A percentile compares a stretch with the other conserved stretches of the same genome.
Evolutionary conservation across 2,113 vertebrate genomes (phyloP).

Genomic region (Eptesicus fuscus): DNA sequence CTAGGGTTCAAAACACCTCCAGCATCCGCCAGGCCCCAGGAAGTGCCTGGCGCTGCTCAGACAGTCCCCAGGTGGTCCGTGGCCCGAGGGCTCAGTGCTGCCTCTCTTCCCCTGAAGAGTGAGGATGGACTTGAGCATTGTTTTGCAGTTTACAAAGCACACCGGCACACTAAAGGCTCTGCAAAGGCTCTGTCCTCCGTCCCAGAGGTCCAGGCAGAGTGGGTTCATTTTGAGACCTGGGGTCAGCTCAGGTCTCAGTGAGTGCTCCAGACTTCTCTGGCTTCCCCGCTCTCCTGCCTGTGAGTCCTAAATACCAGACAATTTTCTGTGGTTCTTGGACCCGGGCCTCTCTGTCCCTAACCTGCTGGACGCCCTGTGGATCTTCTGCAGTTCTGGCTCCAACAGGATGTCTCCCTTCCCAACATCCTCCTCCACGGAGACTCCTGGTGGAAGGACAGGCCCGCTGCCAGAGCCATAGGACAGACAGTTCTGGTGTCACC

Average conservation of each 20-base stretch:
- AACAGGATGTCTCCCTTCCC: neutral
- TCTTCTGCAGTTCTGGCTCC: neutral
- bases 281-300: neutral
- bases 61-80: neutral
- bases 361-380: neutral
- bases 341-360: neutral
- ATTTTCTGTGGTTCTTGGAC: neutral
- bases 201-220: neutral
- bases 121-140: neutral
- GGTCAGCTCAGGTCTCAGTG: neutral
- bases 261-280: neutral
- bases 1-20: neutral
- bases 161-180: neutral
- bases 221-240: neutral
- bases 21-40: rapidly evolving
- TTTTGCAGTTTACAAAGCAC: neutral
- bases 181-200: neutral
- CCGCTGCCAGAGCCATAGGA: neutral
- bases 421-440: rapidly evolving
- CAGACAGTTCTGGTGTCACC: neutral
- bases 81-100: neutral
- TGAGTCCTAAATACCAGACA: neutral
- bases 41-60: neutral
- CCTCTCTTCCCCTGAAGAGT: neutral
- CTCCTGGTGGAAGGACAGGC: neutral